Percentiles rank a stretch among this genome's conserved stretches.
Conservation (phyloP, 53 echinoderm and acorn worm species). For the Glandiceps talaboti region DNA sequence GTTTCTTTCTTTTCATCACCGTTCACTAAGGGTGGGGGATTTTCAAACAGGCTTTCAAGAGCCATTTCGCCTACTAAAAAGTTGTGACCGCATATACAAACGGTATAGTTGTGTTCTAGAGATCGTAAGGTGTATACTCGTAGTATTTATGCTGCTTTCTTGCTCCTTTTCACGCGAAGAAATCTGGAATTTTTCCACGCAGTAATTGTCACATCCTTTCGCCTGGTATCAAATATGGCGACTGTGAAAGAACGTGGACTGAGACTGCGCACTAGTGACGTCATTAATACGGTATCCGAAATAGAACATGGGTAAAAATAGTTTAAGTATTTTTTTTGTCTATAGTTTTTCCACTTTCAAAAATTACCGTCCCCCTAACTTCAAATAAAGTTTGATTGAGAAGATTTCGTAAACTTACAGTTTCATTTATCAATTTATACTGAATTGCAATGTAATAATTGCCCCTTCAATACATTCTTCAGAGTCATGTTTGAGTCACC, state of each 20-base stretch:
- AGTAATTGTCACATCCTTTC: constrained; percentile 25
- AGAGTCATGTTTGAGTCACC: too few species aligned
- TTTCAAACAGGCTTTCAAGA: constrained; percentile 99
- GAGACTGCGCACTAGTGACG: constrained; percentile 34
- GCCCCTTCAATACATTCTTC: too few species aligned
- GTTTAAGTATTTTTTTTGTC: too few species aligned
- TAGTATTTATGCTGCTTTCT: constrained; percentile 48
- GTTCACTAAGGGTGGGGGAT: constrained; percentile 99
- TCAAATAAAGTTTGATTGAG: too few species aligned
- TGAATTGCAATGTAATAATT: too few species aligned
- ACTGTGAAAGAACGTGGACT: constrained; percentile 7
- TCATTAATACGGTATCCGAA: constrained; percentile 23
- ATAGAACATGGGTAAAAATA: too few species aligned
- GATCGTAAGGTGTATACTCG: constrained; percentile 56
- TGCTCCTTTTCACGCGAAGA: constrained; percentile 45
- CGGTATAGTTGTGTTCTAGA: constrained; percentile 68
- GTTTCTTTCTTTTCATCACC: constrained; percentile 83
- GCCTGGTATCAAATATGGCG: constrained; percentile 57
- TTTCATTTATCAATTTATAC: too few species aligned
- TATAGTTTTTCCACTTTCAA: too few species aligned
- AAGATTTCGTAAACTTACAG: too few species aligned
- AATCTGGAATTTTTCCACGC: constrained; percentile 46
- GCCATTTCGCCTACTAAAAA: constrained; percentile 91
- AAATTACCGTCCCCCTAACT: too few species aligned
- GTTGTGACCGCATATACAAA: constrained; percentile 31